phyloP scores from a whole-genome alignment of 2,797 vertebrate genomes.

The Champsocephalus gunnari region DNA sequence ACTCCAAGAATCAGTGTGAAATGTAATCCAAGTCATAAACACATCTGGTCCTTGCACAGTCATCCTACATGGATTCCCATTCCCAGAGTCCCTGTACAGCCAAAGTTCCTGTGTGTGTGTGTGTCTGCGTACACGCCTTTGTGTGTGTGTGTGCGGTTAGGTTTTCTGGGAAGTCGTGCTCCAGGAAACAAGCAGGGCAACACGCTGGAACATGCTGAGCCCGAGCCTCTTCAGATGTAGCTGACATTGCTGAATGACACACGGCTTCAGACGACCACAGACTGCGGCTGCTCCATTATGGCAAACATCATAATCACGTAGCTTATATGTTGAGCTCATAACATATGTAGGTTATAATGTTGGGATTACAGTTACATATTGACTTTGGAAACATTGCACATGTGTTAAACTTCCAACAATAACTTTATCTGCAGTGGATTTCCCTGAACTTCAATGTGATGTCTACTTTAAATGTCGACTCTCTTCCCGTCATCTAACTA shows the following conservation, averaged over 20 bases:
- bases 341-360: too few relatives aligned
- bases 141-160: constrained; percentile 63
- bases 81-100: constrained; percentile 56
- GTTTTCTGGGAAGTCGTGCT: constrained; percentile 81
- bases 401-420: too few relatives aligned
- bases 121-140: constrained; percentile 22
- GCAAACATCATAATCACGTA: too few relatives aligned
- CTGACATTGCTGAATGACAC: constrained; percentile 51
- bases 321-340: too few relatives aligned
- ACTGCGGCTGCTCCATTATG: background rate
- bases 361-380: too few relatives aligned
- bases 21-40: constrained; percentile 71
- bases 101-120: constrained; percentile 57
- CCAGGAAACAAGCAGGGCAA: constrained; percentile 78
- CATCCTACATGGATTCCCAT: constrained; percentile 67
- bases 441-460: too few relatives aligned
- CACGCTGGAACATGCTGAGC: constrained; percentile 76
- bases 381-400: too few relatives aligned
- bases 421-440: too few relatives aligned
- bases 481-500: too few relatives aligned
- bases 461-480: too few relatives aligned
- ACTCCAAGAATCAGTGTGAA: constrained; percentile 61
- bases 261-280: constrained; percentile 16
- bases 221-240: constrained; percentile 80
- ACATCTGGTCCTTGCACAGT: constrained; percentile 78